Evolutionary conservation across 1,140 invertebrate genomes (phyloP).

Genomic region (Apis laboriosa): DNA sequence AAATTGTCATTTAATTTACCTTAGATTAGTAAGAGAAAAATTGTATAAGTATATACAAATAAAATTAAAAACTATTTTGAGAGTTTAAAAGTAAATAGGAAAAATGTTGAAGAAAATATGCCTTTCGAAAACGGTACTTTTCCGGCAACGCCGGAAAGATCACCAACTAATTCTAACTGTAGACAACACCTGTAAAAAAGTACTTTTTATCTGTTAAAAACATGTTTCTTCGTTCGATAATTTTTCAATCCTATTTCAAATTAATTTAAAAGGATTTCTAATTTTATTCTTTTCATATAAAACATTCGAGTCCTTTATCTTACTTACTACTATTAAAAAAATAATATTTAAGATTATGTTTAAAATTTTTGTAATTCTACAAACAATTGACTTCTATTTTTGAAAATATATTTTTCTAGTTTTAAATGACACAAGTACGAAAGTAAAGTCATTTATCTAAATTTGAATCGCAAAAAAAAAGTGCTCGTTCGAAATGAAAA

Average conservation of each 20-base stretch:
- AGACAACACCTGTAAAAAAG: constrained; percentile 54
- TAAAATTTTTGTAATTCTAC: not conserved
- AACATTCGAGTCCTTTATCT: not conserved
- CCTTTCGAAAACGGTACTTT: constrained; percentile 68
- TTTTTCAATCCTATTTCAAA: not conserved
- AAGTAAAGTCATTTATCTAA: not conserved
- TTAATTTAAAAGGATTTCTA: not conserved
- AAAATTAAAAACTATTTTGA: not conserved
- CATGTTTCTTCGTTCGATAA: not conserved
- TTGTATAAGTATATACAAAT: no score
- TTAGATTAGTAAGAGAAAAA: no score
- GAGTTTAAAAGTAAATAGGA: not conserved
- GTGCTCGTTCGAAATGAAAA: not conserved
- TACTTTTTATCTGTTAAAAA: constrained; percentile 46
- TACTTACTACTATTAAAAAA: no score
- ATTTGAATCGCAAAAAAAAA: not conserved
- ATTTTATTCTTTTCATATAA: not conserved
- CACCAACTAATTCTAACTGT: constrained; percentile 69
- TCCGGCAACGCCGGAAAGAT: constrained; percentile 52
- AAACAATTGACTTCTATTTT: not conserved
- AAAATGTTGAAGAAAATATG: constrained; percentile 5
- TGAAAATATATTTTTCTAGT: no score
- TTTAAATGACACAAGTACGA: not conserved
- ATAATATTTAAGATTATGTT: not conserved
- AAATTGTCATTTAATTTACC: no score